phyloP scores from a whole-genome alignment of 2,888 invertebrate species.

The Nemotelus nigrinus region DNA sequence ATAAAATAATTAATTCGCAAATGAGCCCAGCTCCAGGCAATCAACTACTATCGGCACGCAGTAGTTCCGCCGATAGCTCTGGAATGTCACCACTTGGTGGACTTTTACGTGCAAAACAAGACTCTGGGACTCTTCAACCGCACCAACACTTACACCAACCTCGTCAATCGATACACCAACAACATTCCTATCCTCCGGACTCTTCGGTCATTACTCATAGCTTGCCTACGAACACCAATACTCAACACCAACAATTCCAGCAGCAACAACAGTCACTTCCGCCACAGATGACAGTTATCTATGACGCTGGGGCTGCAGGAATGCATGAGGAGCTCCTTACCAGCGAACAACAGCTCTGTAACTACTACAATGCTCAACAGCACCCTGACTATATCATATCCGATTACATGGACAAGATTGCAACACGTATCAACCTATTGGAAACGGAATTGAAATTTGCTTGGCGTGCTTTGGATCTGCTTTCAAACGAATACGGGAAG shows the following conservation, averaged over 20 bases:
- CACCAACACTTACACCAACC: constrained; percentile 21
- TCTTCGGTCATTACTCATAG: neutral
- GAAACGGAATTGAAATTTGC: constrained; percentile 93
- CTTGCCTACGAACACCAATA: neutral
- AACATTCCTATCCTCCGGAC: constrained; percentile 1
- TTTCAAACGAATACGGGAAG: constrained; percentile 91
- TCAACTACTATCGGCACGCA: constrained; percentile 48
- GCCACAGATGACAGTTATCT: neutral
- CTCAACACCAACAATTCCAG: neutral
- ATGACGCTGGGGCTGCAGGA: neutral
- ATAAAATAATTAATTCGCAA: constrained; percentile 47
- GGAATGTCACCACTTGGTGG: constrained; percentile 4
- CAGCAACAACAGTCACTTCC: constrained; percentile 16
- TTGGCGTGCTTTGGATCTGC: constrained; percentile 89
- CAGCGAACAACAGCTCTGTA: constrained; percentile 61
- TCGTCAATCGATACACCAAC: constrained; percentile 29
- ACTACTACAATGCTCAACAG: constrained; percentile 65
- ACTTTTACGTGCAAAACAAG: constrained; percentile 19
- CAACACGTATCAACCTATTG: constrained; percentile 84
- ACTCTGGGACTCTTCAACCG: constrained; percentile 1
- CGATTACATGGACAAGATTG: constrained; percentile 90
- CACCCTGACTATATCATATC: constrained; percentile 82
- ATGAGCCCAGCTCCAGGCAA: constrained; percentile 53
- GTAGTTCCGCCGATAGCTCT: constrained; percentile 41
- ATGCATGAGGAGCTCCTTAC: constrained; percentile 48